Evolutionary conservation across 2,797 vertebrate genomes (phyloP), one percentile per base, ranked within the genome.

Genomic region (Schizopygopsis malacanthus): DNA sequence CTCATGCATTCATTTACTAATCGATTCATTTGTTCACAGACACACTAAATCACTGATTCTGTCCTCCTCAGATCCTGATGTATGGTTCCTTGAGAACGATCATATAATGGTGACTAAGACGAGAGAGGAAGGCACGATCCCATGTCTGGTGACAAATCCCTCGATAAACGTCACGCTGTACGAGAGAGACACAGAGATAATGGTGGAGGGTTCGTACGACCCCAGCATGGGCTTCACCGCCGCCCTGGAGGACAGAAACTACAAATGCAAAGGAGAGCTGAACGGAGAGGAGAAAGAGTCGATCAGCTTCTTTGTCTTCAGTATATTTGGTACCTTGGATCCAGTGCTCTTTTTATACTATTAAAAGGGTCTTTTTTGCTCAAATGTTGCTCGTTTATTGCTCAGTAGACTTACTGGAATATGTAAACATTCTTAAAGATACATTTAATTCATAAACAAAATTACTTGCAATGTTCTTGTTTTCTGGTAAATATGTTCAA

Each of bases 91-190:
- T 15, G 94, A 96, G 0, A 87, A 90, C 1, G 82, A 85, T 4
- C 93, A 97, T 28, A 94, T 95, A 15, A 95, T 98, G 93, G 96
- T 98, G 80, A 95, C 96, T 13, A 96, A 94, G 67, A 96, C 95
- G 86, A 93, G 95, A 6, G 93, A 93, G 1, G 95, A 96, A 82
- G 93, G 91, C 15, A 94, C 92, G 50, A 93, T 99, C 83, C 98
- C 98, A 0, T 99, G 98, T 52, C 92, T 97, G 3, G 97, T 98
- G 91, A 98, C 97, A 4, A 93, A 99, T 89, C 98, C 98, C 0
- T 90, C 91, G 18, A 95, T 97, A 87, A 95, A 88, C 0, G 97
- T 99, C 86, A 96, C 96, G 0, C 93, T 99, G 73, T 95, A 96
- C 0, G 96, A 99, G 89, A 95, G 82, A 88, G 95, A 95, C 82